phyloP scores from a whole-genome alignment of 2,888 invertebrate genomes.

The Acanthosoma haemorrhoidale region DNA sequence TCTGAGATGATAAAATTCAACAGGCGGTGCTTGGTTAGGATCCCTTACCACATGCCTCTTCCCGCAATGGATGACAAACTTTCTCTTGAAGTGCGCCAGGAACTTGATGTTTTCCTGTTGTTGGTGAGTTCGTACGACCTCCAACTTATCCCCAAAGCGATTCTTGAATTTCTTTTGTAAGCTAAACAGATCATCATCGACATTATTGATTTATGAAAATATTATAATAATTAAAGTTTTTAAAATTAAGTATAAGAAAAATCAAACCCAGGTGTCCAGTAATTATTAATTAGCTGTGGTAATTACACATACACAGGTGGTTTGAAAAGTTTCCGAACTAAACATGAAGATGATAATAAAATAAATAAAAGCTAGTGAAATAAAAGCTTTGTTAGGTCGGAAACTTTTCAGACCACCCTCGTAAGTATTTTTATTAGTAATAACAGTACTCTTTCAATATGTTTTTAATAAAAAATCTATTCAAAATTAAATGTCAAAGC shows the following conservation, averaged over 20 bases:
- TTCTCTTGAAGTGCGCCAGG: conserved; percentile 91
- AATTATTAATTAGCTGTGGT: too few species aligned
- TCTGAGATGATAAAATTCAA: conserved; percentile 90
- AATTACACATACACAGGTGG: too few species aligned
- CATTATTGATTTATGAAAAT: not conserved
- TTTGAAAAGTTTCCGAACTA: too few species aligned
- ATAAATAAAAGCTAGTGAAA: too few species aligned
- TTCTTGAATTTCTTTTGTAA: conserved; percentile 86
- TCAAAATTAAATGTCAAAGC: not conserved
- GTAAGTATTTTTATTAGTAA: too few species aligned
- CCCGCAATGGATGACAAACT: conserved; percentile 88
- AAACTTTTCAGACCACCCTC: too few species aligned
- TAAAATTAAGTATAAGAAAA: too few species aligned
- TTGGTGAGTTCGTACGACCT: conserved; percentile 93
- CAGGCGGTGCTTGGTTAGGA: conserved; percentile 53
- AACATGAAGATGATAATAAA: too few species aligned
- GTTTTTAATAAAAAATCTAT: not conserved
- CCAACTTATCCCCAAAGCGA: conserved; percentile 81
- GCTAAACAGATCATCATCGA: conserved; percentile 47
- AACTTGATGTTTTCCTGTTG: conserved; percentile 99
- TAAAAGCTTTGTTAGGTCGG: too few species aligned
- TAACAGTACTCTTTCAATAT: not conserved
- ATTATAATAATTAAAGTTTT: too few species aligned
- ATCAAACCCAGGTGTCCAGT: too few species aligned
- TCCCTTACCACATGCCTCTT: conserved; percentile 59